Percentiles rank a stretch among this genome's conserved stretches.
These are phyloP conservation scores for Chouioia cunea DNA, from an alignment of 2,888 invertebrate species.

Conservation along the genomic window DNA sequence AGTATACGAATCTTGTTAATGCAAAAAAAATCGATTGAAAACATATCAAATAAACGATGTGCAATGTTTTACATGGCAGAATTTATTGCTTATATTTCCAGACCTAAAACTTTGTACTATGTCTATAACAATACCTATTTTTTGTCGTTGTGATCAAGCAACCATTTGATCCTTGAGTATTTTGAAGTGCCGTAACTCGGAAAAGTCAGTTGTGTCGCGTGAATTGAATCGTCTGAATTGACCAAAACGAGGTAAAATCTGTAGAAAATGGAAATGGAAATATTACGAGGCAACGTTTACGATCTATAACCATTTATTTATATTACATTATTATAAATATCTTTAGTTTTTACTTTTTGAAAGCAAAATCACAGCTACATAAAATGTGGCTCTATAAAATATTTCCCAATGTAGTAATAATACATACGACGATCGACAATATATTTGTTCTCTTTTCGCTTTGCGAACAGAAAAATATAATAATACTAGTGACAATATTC, in stretches of 20 bases:
- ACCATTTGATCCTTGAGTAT: too few relatives aligned
- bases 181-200: too few relatives aligned
- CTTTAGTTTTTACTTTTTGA: conserved; percentile 68
- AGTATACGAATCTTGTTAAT: conserved; percentile 33
- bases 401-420: conserved; percentile 54
- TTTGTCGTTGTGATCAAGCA: too few relatives aligned
- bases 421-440: conserved; percentile 60
- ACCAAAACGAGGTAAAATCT: too few relatives aligned
- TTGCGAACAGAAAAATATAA: conserved; percentile 59
- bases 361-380: conserved; percentile 69
- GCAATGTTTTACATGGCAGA: conserved; percentile 6
- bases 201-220: too few relatives aligned
- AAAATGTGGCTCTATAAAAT: conserved; percentile 66
- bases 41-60: conserved; percentile 44
- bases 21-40: conserved; percentile 39
- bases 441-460: conserved; percentile 57
- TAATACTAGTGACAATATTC: conserved; percentile 56
- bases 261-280: too few relatives aligned
- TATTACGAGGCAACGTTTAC: too few relatives aligned
- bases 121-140: too few relatives aligned
- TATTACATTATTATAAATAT: conserved; percentile 66
- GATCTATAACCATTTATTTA: conserved; percentile 46
- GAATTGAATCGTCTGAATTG: too few relatives aligned
- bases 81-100: too few relatives aligned
- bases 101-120: too few relatives aligned